phyloP scores from a whole-genome alignment of 2,888 invertebrate species.

The Eurytoma californica region DNA sequence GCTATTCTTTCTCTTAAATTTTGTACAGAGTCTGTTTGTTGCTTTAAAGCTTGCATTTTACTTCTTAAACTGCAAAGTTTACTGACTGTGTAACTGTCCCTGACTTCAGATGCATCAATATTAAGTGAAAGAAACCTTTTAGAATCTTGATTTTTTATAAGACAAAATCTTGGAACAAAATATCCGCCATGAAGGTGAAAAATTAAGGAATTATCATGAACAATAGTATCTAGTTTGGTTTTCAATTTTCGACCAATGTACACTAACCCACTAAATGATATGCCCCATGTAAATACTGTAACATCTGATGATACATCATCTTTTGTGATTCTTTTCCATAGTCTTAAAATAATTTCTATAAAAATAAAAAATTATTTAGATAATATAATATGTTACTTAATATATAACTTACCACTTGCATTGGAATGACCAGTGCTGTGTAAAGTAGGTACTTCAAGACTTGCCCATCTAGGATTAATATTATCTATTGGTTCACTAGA shows the following conservation, averaged over 20 bases:
- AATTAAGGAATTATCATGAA: conserved; percentile 85
- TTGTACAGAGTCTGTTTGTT: conserved; percentile 79
- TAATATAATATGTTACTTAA: background rate
- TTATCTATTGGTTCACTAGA: conserved; percentile 86
- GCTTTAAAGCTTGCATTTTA: conserved; percentile 81
- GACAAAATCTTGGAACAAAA: conserved; percentile 81
- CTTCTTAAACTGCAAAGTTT: conserved; percentile 79
- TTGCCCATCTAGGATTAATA: conserved; percentile 87
- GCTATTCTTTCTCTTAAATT: conserved; percentile 74
- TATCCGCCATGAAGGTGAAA: conserved; percentile 93
- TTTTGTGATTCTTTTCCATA: conserved; percentile 68
- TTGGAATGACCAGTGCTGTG: conserved; percentile 75
- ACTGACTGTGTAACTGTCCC: conserved; percentile 83
- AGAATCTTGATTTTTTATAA: conserved; percentile 69
- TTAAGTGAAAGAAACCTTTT: conserved; percentile 70
- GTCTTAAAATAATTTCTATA: conserved; percentile 70
- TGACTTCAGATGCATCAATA: conserved; percentile 77
- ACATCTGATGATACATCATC: conserved; percentile 76
- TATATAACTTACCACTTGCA: conserved; percentile 68
- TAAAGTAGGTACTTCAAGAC: conserved; percentile 82
- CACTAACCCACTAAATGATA: conserved; percentile 89
- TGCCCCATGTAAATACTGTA: conserved; percentile 87
- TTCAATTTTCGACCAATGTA: conserved; percentile 84
- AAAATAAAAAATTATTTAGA: conserved; percentile 29
- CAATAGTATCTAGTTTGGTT: conserved; percentile 81